Evolutionary conservation across 2,888 invertebrate species (phyloP), one percentile per base, ranked within the genome.

Genomic region (Cotesia congregata): DNA sequence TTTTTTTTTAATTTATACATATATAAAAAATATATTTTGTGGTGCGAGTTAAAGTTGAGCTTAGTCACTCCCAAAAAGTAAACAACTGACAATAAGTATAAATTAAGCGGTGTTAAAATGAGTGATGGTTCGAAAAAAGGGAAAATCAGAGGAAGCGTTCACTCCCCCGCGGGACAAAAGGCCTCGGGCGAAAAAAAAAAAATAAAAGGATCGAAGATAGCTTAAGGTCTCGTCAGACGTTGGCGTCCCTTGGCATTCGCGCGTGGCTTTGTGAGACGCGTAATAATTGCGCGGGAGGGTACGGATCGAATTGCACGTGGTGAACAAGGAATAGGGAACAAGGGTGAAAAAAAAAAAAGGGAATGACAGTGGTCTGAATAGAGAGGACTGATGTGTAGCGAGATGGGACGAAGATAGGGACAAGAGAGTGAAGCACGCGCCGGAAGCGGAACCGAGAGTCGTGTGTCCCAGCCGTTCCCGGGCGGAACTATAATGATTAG

Each of bases 401-500:
- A 64, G 73, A 65, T 69, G 75, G 77, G 40, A 17, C 59, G 6
- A n/a, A 71, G 75, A 77, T 64, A 50, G 50, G 82, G 80, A 83
- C 80, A 81, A 77, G 74, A 74, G 65, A 70, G 75, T 30, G 30
- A 30, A 86, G 85, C 86, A 87, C 86, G 86, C 86, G 86, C 88
- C 88, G 88, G 88, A 88, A 88, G 85, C 88, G 88, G 88, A 88
- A 88, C 86, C 82, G 85, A 87, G 86, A 87, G 88, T 87, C 88
- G 88, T 88, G 88, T 88, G 88, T 87, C 88, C 86, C 86, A 84
- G 87, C 86, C 88, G 86, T 89, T 89, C 87, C 88, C 88, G 85
- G 83, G 85, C 89, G 89, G 89, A 89, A 89, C 89, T 88, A 89
- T 89, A 88, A 86, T 88, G 89, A 89, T 89, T 89, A 89, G 89